Evolutionary conservation across 2,888 invertebrate genomes (phyloP), one percentile per base, ranked within the genome.

Genomic region (Sinotaia quadrata): DNA sequence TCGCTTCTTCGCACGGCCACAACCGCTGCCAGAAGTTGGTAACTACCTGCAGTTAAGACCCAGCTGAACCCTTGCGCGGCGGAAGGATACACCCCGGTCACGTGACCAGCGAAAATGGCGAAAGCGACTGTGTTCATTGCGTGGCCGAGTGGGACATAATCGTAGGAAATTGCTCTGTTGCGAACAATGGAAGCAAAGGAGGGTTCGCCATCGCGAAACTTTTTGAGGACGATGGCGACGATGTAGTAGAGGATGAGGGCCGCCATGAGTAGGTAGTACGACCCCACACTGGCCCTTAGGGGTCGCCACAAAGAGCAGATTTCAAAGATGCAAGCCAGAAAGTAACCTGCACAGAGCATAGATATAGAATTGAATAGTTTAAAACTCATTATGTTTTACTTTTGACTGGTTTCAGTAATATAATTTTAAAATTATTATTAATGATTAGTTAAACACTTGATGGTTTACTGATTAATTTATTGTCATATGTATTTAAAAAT

Each of bases 91-190:
- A 77, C 68, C 2, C 75, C 71, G 0, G 76, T 78, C 29, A 76
- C 74, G 8, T 76, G 73, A 10, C 56, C 65, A 15, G 78, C 78
- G 51, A 72, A 78, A 7, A 76, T 72, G 4, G 76, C 76, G 52
- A 75, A 77, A 3, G 75, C 73, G 15, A 80, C n/a, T 4, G 71
- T 71, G 68, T 79, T 77, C 71, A 78, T 73, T 0, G 76, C 75
- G 57, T 78, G 76, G 5, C 74, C 78, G 33, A 78, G 61, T 2
- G 77, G 71, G 12, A 74, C 66, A 69, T 75, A 80, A 60, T 80
- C 80, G 21, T 51, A 68, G 7, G 77, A 75, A 7, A 60, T 21
- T 3, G 52, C 63, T 3, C 59, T 34, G 41, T 49, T 34, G 5
- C 34, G 27, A 4, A n/a, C 29, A n/a, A 18, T 29, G 52, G 62